Percentiles rank a stretch among this genome's conserved stretches.
Evolutionary conservation across 2,888 invertebrate genomes (phyloP).

Genomic region (Crossocerus cetratus): DNA sequence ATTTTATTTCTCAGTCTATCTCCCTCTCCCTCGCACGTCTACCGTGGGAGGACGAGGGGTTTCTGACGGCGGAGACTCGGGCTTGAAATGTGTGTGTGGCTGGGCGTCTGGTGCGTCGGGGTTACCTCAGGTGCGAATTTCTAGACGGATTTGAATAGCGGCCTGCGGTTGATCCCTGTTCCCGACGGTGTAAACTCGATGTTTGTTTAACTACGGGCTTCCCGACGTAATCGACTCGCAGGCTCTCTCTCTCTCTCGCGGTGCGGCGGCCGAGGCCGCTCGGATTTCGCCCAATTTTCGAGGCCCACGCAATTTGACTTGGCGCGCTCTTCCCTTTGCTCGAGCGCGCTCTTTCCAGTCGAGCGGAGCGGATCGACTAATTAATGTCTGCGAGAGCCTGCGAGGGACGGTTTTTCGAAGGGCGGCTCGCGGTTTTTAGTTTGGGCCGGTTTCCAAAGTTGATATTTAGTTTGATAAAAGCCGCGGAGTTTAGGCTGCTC

Average conservation of each 20-base stretch:
- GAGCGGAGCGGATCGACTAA: too few species aligned
- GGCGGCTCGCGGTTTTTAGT: too few species aligned
- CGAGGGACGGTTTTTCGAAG: too few species aligned
- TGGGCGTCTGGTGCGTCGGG: conserved; percentile 25
- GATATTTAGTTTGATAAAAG: background rate
- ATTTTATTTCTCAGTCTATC: background rate
- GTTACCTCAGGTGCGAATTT: conserved; percentile 50
- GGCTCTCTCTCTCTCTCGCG: conserved; percentile 5
- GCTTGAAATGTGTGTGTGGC: conserved; percentile 23
- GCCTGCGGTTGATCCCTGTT: conserved; percentile 28
- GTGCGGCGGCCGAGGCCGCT: too few species aligned
- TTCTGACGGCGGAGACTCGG: conserved; percentile 22
- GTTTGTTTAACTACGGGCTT: conserved; percentile 34
- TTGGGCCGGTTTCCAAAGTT: too few species aligned
- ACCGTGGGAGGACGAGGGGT: conserved; percentile 29
- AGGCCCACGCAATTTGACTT: background rate
- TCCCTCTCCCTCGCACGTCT: conserved; percentile 1
- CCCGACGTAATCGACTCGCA: conserved; percentile 14
- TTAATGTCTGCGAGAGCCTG: too few species aligned
- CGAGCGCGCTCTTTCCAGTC: too few species aligned
- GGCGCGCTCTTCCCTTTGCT: too few species aligned
- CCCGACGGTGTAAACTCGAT: conserved; percentile 29
- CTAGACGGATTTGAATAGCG: conserved; percentile 41
- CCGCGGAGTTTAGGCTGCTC: background rate
- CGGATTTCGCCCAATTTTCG: background rate